phyloP scores from a whole-genome alignment of 2,113 vertebrate species.

The Brevimyrus niger region DNA sequence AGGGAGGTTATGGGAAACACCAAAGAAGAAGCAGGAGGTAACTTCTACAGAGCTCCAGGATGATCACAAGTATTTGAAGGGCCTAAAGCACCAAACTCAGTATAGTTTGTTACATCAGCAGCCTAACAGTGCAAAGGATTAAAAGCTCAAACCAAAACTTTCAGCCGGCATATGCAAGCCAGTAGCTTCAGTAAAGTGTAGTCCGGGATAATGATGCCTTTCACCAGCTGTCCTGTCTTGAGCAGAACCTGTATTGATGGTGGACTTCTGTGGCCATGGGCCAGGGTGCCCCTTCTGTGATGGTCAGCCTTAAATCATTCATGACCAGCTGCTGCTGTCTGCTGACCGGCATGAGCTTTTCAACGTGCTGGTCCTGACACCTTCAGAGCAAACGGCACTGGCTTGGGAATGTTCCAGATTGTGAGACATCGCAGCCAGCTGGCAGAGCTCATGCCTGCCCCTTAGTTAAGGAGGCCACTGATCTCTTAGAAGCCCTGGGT shows the following conservation, averaged over 20 bases:
- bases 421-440: slow-evolving; percentile 21
- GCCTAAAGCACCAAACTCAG: neutral
- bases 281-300: slow-evolving; percentile 31
- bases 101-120: neutral
- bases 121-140: neutral
- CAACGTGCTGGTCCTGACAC: slow-evolving; percentile 4
- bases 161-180: neutral
- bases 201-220: slow-evolving; percentile 6
- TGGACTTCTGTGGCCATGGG: slow-evolving; percentile 36
- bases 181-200: neutral
- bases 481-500: neutral
- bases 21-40: neutral
- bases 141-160: neutral
- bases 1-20: neutral
- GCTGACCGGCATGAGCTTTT: slow-evolving; percentile 7
- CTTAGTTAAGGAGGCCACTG: neutral
- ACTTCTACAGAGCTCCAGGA: neutral
- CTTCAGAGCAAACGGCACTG: slow-evolving; percentile 17
- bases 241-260: slow-evolving; percentile 31
- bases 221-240: slow-evolving; percentile 15
- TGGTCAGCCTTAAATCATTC: slow-evolving; percentile 38
- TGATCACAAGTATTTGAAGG: neutral
- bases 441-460: neutral
- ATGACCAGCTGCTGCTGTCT: slow-evolving; percentile 38
- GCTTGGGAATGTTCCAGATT: slow-evolving; percentile 25